These are phyloP conservation scores for Drosophila carrolli DNA, from an alignment of 1,140 invertebrate species.

Conservation along the genomic window DNA sequence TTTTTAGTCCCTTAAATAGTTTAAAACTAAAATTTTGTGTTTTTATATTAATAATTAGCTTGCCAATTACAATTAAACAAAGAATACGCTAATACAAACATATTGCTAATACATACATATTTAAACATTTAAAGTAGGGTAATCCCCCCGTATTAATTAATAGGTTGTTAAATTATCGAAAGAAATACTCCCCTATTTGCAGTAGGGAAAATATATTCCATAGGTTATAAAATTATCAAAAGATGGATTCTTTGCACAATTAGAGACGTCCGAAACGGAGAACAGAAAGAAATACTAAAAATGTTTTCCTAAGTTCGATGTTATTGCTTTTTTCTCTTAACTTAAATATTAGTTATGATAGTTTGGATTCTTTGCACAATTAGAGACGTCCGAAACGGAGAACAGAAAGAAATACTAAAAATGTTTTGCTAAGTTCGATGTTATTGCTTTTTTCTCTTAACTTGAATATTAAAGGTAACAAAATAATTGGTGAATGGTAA, in stretches of 20 bases:
- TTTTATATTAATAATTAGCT: not conserved
- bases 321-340: constrained; percentile 32
- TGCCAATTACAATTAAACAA: constrained; percentile 3
- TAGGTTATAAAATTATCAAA: no score
- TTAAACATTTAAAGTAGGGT: no score
- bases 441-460: constrained; percentile 33
- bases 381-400: not conserved
- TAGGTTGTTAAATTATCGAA: not conserved
- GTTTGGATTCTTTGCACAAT: not conserved
- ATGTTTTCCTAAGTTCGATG: constrained; percentile 13
- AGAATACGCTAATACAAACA: not conserved
- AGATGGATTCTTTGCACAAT: not conserved
- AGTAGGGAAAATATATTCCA: no score
- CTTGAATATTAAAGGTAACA: constrained; percentile 7
- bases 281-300: not conserved
- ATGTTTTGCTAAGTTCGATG: constrained; percentile 14
- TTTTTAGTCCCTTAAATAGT: not conserved
- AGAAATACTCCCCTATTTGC: not conserved
- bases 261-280: not conserved
- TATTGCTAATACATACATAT: no score
- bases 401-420: not conserved
- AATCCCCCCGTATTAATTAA: not conserved
- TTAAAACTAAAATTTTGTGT: not conserved
- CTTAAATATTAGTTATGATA: constrained; percentile 1
- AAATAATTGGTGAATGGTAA: constrained; percentile 15